Evolutionary conservation across 2,797 vertebrate species (phyloP).

Genomic region (Phalanger gymnotis): DNA sequence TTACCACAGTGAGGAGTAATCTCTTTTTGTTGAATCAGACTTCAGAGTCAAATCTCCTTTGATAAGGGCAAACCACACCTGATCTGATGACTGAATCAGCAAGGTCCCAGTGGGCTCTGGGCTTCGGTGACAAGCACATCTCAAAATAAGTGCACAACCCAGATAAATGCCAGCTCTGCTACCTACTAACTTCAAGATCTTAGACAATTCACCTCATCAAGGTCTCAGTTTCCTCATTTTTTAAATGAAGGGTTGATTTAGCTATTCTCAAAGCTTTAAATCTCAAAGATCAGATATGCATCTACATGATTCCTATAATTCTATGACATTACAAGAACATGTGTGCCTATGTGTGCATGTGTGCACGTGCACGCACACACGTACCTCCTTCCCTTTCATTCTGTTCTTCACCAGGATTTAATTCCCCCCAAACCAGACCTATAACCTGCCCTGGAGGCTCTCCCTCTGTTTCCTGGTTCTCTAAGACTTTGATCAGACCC

Average conservation of each 20-base stretch:
- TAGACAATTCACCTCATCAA: neutral
- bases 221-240: neutral
- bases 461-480: neutral
- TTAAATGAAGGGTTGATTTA: constrained; percentile 27
- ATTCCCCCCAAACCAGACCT: constrained; percentile 1
- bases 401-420: constrained; percentile 40
- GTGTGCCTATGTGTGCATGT: too few relatives aligned
- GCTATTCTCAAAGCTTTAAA: constrained; percentile 32
- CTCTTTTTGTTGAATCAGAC: constrained; percentile 11
- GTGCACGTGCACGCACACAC: neutral
- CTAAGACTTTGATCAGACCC: neutral
- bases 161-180: constrained; percentile 23
- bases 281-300: constrained; percentile 38
- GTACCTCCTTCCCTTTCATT: neutral
- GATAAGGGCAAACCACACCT: neutral
- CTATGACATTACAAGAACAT: neutral
- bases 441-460: constrained; percentile 8
- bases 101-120: neutral
- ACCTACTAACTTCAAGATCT: neutral
- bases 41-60: constrained; percentile 45
- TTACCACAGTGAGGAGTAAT: constrained; percentile 18
- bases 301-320: neutral
- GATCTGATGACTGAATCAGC: neutral
- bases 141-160: neutral
- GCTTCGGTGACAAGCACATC: neutral